Evolutionary conservation across 2,113 vertebrate species (phyloP).

Genomic region (Penelope pileata): DNA sequence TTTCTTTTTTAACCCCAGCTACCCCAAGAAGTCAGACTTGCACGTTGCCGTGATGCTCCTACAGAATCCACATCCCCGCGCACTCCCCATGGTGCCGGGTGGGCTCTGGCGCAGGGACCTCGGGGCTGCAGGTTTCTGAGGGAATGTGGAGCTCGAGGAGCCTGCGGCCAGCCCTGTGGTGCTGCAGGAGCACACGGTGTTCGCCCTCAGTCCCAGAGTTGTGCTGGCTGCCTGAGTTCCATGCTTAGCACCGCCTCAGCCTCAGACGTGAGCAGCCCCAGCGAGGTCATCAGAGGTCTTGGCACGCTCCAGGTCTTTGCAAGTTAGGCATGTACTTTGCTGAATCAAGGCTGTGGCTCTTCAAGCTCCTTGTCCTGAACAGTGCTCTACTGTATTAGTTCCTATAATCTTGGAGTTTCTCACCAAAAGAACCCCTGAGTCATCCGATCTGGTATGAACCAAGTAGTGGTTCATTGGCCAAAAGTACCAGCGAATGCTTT

Average conservation of each 20-base stretch:
- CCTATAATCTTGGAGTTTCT: neutral
- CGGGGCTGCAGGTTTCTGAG: neutral
- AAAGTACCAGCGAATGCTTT: conserved; percentile 37
- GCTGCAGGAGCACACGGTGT: neutral
- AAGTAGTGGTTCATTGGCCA: conserved; percentile 35
- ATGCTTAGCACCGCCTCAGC: neutral
- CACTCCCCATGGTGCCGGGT: neutral
- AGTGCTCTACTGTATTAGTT: neutral
- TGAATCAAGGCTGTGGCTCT: conserved; percentile 20
- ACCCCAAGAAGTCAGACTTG: neutral
- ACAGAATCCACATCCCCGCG: neutral
- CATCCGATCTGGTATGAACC: conserved; percentile 54
- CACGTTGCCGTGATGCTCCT: neutral
- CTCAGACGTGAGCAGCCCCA: neutral
- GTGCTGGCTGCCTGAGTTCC: neutral
- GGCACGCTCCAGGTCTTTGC: neutral
- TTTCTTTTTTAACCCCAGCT: neutral
- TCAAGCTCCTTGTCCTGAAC: neutral
- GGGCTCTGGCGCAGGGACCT: neutral
- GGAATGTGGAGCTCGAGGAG: neutral
- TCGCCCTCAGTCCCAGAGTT: neutral
- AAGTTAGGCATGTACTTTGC: neutral
- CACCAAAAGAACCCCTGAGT: conserved; percentile 51
- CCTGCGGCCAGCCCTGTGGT: neutral
- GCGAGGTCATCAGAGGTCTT: conserved; percentile 17